Evolutionary conservation across 2,888 invertebrate species (phyloP), one percentile per base, ranked within the genome.

Genomic region (Seira sanloemensis): DNA sequence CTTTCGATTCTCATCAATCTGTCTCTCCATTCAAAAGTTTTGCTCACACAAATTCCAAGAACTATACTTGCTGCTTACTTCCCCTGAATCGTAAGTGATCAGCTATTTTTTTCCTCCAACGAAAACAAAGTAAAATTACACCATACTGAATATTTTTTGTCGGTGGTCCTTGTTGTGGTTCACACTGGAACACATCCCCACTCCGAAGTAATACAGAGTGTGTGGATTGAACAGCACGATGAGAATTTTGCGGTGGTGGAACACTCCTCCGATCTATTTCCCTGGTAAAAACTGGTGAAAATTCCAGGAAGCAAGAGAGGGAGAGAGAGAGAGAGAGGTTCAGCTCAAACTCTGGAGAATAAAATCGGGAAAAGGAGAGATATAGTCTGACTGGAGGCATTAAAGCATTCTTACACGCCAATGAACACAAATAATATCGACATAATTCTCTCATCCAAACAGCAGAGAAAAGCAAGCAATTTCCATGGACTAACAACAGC

Each of bases 371-470:
- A 83, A 77, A 62, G 23, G 71, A 71, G 71, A 71, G 50, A 71
- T 18, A 46, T 50, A 71, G 46, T 71, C 69, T 78, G 80, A 86
- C 87, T 87, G 82, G 86, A 86, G 86, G 89, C 88, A 89, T 89
- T 88, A 89, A 89, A 89, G 87, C 88, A 88, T 88, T 88, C 89
- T 89, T 89, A 88, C 88, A 88, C 88, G 88, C 88, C 88, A 88
- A 88, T 88, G 89, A 89, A 88, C 89, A 89, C 89, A 89, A 88
- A 89, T 88, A 89, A 89, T 89, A 88, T 89, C 88, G 87, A 88
- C 89, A 88, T 89, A 89, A 89, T 84, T 89, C 89, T 89, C 89
- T 88, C 87, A 88, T 87, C 87, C 88, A 80, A 46, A 66, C 62
- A 62, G 62, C 19, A n/a, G 7, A 5, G 5, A 16, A 62, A 62